Base-by-base conservation (phyloP, 2,888 invertebrate genomes). In the Parnassius glacialis region DNA sequence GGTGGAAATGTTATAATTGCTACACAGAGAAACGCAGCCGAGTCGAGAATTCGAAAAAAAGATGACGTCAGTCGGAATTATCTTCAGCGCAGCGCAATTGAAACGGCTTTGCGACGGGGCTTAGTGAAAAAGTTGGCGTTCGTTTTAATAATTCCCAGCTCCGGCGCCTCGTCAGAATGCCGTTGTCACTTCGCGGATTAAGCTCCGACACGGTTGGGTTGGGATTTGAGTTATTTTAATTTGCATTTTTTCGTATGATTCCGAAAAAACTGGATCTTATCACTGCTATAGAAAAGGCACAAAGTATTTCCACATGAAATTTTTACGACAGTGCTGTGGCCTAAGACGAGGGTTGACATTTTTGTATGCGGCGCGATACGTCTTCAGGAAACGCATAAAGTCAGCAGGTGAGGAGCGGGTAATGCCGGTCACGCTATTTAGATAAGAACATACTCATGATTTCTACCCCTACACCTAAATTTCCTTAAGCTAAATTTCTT, bases 81-180 rank as follows among this genome's bases (percentile, higher is more conserved):
- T 90, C 90, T 91, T 90, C 91, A 90, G 91, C 90, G 88, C 89
- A 87, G 90, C 87, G 90, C 91, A 90, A 90, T 90, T 90, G 90
- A 90, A 90, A 90, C 90, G 90, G 91, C 91, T 91, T 91, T 91
- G 90, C 89, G 89, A 88, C 89, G 85, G 76, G 84, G 90, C 90
- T 90, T 89, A 90, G 88, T 89, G 88, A 90, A 91, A 91, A 91
- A 91, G 90, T 90, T 91, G 90, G 90, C 90, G 90, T 90, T 90
- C 91, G 90, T 90, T 91, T 91, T 91, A 90, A 91, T 90, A 90
- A 91, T 90, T 90, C 90, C 89, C 87, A 83, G 89, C 89, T 85
- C 87, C 89, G 90, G 90, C 91, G 90, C 91, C 91, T 90, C 90
- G 90, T 88, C 90, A 90, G 90, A 90, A 91, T 90, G 88, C 90